Base-by-base conservation (phyloP, 1,140 invertebrate species). In the Drosophila suzukii region DNA sequence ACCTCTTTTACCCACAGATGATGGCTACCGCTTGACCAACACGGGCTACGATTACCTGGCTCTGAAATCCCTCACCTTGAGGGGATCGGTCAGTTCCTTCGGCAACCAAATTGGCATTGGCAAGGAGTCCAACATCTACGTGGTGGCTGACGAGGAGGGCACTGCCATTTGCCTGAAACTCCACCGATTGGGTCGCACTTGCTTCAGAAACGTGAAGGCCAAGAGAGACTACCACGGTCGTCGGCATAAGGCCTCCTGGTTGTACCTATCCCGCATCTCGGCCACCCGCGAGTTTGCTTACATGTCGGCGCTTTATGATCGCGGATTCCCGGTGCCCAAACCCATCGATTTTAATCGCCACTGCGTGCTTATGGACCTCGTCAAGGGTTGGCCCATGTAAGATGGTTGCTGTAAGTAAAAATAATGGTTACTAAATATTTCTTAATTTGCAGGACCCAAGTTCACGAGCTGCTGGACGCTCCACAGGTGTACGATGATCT, bases 41-140 rank as follows among this genome's bases (percentile, higher is more conserved):
- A 93, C 95, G 47, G 99, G 99, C 0, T 99, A 99, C 93, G 99
- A 99, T 93, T 99, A 98, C 93, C 93, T 99, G 43, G 98, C 98
- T 0, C 93, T 99, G 2, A 98, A 98, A 92, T 96, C 97, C 0
- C 93, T 99, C 0, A 94, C 96, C 0, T 94, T 96, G 61, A 94
- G 97, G 55, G 95, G 95, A 76, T 94, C 96, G 5, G 94, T 99
- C 12, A 93, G 94, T 47, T 97, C 96, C 12, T 97, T 99, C 93
- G 99, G 99, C 10, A 99, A 98, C 93, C 98, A 99, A 93, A 99
- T 99, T 91, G 99, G 99, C 41, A 97, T 99, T 50, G 99, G 98
- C 27, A 99, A 99, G 93, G 98, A 99, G 93, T 99, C 96, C 56
- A 98, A 99, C 91, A 97, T 99, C 81, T 98, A 98, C 91, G 95